phyloP scores from a whole-genome alignment of 2,888 invertebrate genomes.

The Bugulina stolonifera region DNA sequence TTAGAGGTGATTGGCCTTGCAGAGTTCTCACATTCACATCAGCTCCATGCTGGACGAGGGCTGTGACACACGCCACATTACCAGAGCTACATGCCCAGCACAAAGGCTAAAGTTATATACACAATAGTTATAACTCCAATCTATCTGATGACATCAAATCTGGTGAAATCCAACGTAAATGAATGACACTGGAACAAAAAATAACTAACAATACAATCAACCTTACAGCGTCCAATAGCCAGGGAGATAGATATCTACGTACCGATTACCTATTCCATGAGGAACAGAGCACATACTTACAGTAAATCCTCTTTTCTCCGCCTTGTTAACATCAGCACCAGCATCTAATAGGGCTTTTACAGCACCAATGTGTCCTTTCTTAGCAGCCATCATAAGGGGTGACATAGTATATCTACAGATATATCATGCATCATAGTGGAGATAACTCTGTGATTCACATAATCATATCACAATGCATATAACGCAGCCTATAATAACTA shows the following conservation, averaged over 20 bases:
- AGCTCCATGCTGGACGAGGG: background rate
- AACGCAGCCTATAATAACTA: too few relatives aligned
- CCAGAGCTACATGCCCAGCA: constrained; percentile 20
- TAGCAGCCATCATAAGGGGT: constrained; percentile 54
- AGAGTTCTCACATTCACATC: background rate
- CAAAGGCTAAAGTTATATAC: background rate
- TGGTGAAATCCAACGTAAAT: too few relatives aligned
- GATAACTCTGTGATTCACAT: too few relatives aligned
- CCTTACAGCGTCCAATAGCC: too few relatives aligned
- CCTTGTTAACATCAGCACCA: constrained; percentile 49
- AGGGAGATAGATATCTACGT: too few relatives aligned
- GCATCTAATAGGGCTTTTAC: constrained; percentile 44
- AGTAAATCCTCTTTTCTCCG: constrained; percentile 53
- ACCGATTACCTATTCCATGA: too few relatives aligned
- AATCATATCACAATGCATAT: too few relatives aligned
- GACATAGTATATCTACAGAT: constrained; percentile 52
- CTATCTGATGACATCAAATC: too few relatives aligned
- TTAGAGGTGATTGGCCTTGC: background rate
- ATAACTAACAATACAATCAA: too few relatives aligned
- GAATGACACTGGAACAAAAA: too few relatives aligned
- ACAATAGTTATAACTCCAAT: too few relatives aligned
- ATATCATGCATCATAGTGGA: too few relatives aligned
- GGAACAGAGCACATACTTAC: constrained; percentile 39
- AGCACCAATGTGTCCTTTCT: constrained; percentile 48
- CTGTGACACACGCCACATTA: background rate